Conservation (phyloP, 1,140 invertebrate species). For the Lepidostoma basale region DNA sequence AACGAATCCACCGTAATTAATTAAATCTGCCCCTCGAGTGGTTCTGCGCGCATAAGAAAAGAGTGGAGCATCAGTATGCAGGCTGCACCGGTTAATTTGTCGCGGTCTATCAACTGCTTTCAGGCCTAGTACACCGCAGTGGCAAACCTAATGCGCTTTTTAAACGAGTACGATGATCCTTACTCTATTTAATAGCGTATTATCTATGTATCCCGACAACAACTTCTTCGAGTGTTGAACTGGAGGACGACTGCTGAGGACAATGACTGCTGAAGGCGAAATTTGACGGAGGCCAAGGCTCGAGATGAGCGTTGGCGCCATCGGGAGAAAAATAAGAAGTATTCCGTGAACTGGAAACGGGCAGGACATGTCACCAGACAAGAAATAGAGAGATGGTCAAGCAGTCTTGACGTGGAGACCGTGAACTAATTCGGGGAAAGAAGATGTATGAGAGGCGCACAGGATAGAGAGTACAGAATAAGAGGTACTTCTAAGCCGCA, state of each 20-base stretch:
- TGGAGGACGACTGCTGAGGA: too few relatives aligned
- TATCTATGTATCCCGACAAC: neutral
- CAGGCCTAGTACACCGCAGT: slow-evolving; percentile 10
- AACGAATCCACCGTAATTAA: neutral
- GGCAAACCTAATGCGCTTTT: too few relatives aligned
- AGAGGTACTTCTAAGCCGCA: too few relatives aligned
- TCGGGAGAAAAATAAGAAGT: neutral
- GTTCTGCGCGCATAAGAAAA: neutral
- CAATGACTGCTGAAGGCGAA: too few relatives aligned
- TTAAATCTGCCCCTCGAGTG: neutral
- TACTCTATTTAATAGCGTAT: too few relatives aligned
- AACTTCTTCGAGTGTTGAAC: neutral
- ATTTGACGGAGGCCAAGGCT: too few relatives aligned
- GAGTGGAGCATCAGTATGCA: neutral
- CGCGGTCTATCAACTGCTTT: slow-evolving; percentile 23
- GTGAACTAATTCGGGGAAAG: too few relatives aligned
- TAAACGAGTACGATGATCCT: neutral
- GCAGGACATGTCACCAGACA: too few relatives aligned
- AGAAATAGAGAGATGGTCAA: too few relatives aligned
- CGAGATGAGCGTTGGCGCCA: neutral
- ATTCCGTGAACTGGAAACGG: neutral
- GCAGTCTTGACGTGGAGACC: neutral
- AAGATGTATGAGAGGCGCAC: too few relatives aligned
- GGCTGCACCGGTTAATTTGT: slow-evolving; percentile 11
- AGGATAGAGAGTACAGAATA: too few relatives aligned